Base-by-base conservation (phyloP, 2,888 invertebrate species). In the Macaria liturata region DNA sequence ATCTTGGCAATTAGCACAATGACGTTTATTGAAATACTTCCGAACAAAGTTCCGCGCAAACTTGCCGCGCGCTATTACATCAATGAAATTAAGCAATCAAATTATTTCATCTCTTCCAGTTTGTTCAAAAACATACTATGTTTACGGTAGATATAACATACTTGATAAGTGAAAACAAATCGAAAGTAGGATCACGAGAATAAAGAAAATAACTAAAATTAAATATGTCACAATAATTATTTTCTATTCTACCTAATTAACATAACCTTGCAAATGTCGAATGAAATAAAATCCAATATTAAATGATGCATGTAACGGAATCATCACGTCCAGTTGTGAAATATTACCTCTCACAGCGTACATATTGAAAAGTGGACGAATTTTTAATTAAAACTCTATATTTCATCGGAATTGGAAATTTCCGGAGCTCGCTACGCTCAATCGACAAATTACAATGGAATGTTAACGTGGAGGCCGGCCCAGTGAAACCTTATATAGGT, bases 1-100 rank as follows among this genome's bases (percentile, higher is more conserved):
- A 69, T 74, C 72, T 70, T 69, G 58, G 71, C 76, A 78, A 83
- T 83, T 80, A 80, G 68, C 66, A 61, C 69, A 70, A 79, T 78
- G 80, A 76, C 80, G 74, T 80, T 83, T 80, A 83, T 83, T 83
- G 79, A 80, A 84, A 84, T 81, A 76, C 81, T 82, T 82, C 66
- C 65, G 65, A 71, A 72, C 68, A 71, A 73, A 56, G 62, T 74
- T 70, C 49, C 53, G 51, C 48, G 49, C 52, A 46, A 73, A 71
- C 66, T 75, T 66, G 49, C 54, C 65, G 63, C 69, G 72, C 69
- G 60, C 68, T 78, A 78, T 80, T 77, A 74, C 72, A 80, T 76
- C 78, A 81, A 84, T 82, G 78, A 75, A 80, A 82, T 84, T 83
- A 76, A 70, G 74, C 81, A 83, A 81, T 82, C 83, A 74, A 74